A percentile compares a stretch with the other conserved stretches of the same genome.
Evolutionary conservation across 2,888 invertebrate species (phyloP).

Genomic region (Megaustenia siamemsis): DNA sequence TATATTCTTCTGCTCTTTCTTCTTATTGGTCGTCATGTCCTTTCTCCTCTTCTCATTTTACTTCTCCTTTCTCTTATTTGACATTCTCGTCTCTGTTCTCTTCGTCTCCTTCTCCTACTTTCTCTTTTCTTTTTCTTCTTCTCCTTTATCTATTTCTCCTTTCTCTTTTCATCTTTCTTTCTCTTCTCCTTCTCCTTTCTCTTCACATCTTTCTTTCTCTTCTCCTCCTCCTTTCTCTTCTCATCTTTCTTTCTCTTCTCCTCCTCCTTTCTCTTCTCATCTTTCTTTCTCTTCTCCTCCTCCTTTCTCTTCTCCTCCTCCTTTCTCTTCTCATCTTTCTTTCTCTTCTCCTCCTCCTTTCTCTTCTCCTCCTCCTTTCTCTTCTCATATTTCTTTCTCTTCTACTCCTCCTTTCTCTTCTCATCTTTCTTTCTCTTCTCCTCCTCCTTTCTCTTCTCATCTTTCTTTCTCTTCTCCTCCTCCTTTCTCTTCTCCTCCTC

Average conservation of each 20-base stretch:
- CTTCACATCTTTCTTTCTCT: not conserved
- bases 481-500: no score
- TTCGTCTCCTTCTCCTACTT: not conserved
- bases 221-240: not conserved
- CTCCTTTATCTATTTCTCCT: not conserved
- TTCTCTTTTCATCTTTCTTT: no score
- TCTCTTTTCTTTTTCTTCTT: not conserved
- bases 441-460: not conserved
- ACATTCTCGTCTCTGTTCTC: not conserved
- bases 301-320: not conserved
- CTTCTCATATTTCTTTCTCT: no score
- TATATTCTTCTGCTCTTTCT: no score
- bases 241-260: not conserved
- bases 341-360: not conserved
- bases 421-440: not conserved
- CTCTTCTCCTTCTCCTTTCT: no score
- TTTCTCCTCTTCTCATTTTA: not conserved
- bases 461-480: not conserved
- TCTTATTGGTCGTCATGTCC: no score
- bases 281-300: not conserved
- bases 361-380: not conserved
- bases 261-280: not conserved
- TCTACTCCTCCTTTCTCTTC: not conserved
- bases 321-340: not conserved
- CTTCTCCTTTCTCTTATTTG: not conserved